Evolutionary conservation across 1,140 invertebrate genomes (phyloP), one percentile per base, ranked within the genome.

Genomic region (Hetaerina americana): DNA sequence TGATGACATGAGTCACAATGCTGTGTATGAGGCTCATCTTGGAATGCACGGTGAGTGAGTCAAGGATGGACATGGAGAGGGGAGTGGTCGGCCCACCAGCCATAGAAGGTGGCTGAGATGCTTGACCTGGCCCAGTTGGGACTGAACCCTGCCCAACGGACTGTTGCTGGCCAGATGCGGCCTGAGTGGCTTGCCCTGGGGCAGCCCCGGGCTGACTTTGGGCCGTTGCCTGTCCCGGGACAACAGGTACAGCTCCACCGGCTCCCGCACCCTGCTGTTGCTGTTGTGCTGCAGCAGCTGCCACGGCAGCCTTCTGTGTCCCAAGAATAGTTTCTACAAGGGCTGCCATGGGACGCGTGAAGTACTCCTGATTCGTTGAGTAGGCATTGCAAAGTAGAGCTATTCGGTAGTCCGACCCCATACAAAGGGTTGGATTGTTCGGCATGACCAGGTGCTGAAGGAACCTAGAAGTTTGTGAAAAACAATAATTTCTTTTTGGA

Each of bases 11-110:
- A 0, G 91, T 91, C 0, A 95, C 93, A 76, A 96, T 96, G 68
- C 90, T 92, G 77, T 98, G 95, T 71, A 98, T 97, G n/a, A 98
- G 81, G 74, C 93, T 96, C 96, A 98, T 98, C 81, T 98, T 98
- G 0, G 94, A 94, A 80, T 98, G 95, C 12, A 97, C 92, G 0
- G 96, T 97, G 18, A 98, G 80, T n/a, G 95, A 96, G 79, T 98
- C 96, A 2, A 98, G 80, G 24, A 97, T 89, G 27, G 90, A 92
- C 89, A 98, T 96, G 0, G 93, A 92, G 15, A 98, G 82, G 0
- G 96, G 96, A 18, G 90, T 88, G 0, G 90, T 94, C 8, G 92
- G 90, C 5, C 84, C 86, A 72, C 80, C 83, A 1, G 84, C 81
- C 1, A 83, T 74, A 12, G 82, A 78, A 49, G 82, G 49, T 85